phyloP scores from a whole-genome alignment of 2,888 invertebrate genomes.

The Leucophenga montana region DNA sequence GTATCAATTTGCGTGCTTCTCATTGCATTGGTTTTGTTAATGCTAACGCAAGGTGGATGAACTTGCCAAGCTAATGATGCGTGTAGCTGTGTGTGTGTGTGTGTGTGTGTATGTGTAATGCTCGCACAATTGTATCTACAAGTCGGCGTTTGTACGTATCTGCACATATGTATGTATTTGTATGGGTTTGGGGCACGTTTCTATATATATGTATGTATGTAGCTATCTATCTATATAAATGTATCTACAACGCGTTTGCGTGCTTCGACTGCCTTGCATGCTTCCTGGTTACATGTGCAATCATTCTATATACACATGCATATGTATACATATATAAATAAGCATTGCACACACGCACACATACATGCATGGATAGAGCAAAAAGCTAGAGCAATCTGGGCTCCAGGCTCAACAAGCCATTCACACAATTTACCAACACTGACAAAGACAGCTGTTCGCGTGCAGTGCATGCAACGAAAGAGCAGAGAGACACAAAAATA shows the following conservation, averaged over 20 bases:
- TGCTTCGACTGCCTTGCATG: background rate
- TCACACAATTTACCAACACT: slow-evolving; percentile 1
- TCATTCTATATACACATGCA: background rate
- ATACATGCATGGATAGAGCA: background rate
- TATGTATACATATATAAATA: background rate
- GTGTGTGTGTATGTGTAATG: no score
- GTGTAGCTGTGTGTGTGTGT: background rate
- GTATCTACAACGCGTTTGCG: background rate
- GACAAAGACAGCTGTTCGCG: background rate
- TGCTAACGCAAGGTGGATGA: background rate
- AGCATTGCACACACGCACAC: background rate
- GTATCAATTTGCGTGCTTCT: slow-evolving; percentile 6
- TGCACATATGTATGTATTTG: slow-evolving; percentile 19
- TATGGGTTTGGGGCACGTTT: slow-evolving; percentile 32
- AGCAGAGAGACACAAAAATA: no score
- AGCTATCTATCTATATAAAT: slow-evolving; percentile 41
- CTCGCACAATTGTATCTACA: background rate
- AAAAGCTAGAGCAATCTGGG: background rate
- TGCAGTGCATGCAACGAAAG: no score
- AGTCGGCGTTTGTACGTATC: slow-evolving; percentile 6
- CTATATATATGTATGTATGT: slow-evolving; percentile 22
- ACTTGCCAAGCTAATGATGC: background rate
- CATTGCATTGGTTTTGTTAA: no score
- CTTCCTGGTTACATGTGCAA: background rate
- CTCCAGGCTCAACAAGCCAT: background rate